phyloP scores from a whole-genome alignment of 2,113 vertebrate genomes.

The Pongo abelii region DNA sequence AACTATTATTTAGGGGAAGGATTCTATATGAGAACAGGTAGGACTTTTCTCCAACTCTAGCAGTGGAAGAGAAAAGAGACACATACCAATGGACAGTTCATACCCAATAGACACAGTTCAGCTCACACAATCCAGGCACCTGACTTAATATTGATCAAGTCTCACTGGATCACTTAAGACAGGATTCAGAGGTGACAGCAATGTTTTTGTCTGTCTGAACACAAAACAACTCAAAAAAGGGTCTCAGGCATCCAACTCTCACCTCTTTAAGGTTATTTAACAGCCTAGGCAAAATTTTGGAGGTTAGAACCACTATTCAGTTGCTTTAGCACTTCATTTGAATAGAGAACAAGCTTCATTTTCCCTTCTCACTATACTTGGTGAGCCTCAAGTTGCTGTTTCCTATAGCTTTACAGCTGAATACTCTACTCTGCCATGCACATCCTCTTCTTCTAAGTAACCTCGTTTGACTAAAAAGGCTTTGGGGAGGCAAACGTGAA shows the following conservation, averaged over 20 bases:
- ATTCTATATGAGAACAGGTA: background rate
- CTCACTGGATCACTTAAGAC: background rate
- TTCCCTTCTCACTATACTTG: background rate
- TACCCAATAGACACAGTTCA: background rate
- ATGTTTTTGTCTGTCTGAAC: background rate
- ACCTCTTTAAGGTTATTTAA: background rate
- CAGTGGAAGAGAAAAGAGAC: background rate
- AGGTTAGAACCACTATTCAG: background rate
- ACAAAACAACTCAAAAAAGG: background rate
- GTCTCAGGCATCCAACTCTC: background rate
- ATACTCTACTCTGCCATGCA: background rate
- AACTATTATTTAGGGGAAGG: background rate
- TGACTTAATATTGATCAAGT: background rate
- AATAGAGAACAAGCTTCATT: background rate
- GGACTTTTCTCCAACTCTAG: background rate
- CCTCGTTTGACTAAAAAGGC: background rate
- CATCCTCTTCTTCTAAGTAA: background rate
- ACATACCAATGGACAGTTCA: background rate
- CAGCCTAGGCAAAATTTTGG: background rate
- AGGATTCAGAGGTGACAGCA: background rate
- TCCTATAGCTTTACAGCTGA: background rate
- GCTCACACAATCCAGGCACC: background rate
- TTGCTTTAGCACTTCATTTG: background rate
- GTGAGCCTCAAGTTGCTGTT: background rate
- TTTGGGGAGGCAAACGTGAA: background rate